phyloP scores from a whole-genome alignment of 30 jellyfish, hydroid and myxozoan species.

The Catostylus mosaicus region DNA sequence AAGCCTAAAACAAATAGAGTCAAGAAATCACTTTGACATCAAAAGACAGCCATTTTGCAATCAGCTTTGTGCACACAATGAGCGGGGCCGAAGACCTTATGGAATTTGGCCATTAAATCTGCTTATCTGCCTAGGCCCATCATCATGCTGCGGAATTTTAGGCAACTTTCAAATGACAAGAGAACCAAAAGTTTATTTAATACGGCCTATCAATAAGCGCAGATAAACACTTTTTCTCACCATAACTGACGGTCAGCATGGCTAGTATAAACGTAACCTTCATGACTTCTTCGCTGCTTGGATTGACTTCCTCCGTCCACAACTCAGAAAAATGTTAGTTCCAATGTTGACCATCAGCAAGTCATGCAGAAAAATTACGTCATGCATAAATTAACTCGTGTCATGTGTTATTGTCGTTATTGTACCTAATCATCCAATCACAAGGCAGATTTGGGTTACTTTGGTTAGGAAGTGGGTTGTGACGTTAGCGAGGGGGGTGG shows the following conservation, averaged over 20 bases:
- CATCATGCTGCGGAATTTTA: background rate
- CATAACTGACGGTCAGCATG: background rate
- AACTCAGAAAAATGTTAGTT: background rate
- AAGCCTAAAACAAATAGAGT: background rate
- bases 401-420: too few relatives aligned
- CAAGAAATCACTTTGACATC: too few relatives aligned
- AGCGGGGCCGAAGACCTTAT: too few relatives aligned
- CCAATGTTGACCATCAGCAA: background rate
- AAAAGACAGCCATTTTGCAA: too few relatives aligned
- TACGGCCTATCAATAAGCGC: too few relatives aligned
- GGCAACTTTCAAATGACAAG: background rate
- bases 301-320: background rate
- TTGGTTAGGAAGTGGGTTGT: too few relatives aligned
- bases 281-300: background rate
- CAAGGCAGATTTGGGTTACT: too few relatives aligned
- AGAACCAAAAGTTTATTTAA: background rate
- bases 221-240: too few relatives aligned
- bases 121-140: background rate
- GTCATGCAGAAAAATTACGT: conserved; percentile 8
- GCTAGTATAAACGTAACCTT: background rate
- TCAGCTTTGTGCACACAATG: too few relatives aligned
- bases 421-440: too few relatives aligned
- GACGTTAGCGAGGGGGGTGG: too few relatives aligned
- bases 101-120: too few relatives aligned
- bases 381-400: background rate